Evolutionary conservation across 2,888 invertebrate genomes (phyloP).

Genomic region (Mesochorus sp.): DNA sequence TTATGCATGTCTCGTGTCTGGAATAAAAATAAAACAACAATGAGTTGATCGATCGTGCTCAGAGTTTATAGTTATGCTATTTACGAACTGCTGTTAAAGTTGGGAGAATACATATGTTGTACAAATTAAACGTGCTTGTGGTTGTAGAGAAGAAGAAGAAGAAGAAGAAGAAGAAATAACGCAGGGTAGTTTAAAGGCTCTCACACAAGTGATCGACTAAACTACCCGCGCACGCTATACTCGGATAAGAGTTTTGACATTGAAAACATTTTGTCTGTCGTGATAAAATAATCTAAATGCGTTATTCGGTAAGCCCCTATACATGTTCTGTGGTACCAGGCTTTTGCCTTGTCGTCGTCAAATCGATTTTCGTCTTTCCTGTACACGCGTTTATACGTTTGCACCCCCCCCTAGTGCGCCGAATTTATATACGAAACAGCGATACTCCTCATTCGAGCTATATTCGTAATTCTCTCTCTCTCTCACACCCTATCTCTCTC

Average conservation of each 20-base stretch:
- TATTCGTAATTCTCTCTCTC: constrained; percentile 12
- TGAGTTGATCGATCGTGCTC: not conserved
- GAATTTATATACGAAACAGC: constrained; percentile 46
- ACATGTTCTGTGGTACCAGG: constrained; percentile 59
- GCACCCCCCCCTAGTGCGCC: constrained; percentile 16
- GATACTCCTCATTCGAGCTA: no score
- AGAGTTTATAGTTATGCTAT: no score
- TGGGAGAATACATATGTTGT: no score
- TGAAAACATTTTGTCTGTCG: constrained; percentile 53
- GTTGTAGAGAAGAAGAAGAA: not conserved
- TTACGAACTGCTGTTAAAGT: no score
- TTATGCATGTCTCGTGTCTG: constrained; percentile 79
- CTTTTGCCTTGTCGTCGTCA: constrained; percentile 58
- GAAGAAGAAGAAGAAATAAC: not conserved
- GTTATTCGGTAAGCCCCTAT: constrained; percentile 45
- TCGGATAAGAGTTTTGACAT: no score
- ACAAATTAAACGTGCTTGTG: no score
- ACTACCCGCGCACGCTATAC: constrained; percentile 52
- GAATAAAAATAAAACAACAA: constrained; percentile 53
- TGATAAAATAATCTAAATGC: constrained; percentile 43
- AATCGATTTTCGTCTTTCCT: constrained; percentile 62
- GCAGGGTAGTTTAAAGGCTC: constrained; percentile 1
- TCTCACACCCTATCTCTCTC: no score
- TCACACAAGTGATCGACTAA: constrained; percentile 53
- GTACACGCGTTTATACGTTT: constrained; percentile 31